Evolutionary conservation across 1,140 invertebrate genomes (phyloP).

Genomic region (Atta colombica): DNA sequence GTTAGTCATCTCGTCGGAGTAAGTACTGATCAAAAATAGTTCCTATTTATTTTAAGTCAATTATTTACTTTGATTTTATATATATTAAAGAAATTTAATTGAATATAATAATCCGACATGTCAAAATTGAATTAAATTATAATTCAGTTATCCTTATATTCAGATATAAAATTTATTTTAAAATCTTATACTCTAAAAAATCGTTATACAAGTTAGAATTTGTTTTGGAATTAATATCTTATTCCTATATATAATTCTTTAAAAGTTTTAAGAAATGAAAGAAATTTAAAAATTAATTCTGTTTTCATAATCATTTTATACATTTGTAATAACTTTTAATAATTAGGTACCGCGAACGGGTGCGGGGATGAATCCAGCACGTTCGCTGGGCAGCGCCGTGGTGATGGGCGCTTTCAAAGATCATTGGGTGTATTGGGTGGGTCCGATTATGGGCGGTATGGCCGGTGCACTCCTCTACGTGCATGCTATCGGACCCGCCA

Average conservation of each 20-base stretch:
- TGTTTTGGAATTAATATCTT: background rate
- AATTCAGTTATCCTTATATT: background rate
- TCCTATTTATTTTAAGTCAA: background rate
- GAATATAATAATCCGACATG: background rate
- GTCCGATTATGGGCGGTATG: slow-evolving; percentile 93
- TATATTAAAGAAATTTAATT: too few species aligned
- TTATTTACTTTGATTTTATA: background rate
- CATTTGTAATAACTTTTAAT: background rate
- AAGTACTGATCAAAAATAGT: slow-evolving; percentile 77
- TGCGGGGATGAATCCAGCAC: slow-evolving; percentile 96
- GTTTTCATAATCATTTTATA: background rate
- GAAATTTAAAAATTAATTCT: background rate
- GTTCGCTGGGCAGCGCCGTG: slow-evolving; percentile 94
- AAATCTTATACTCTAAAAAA: background rate
- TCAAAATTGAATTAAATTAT: background rate
- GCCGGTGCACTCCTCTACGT: slow-evolving; percentile 92
- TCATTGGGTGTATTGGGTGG: slow-evolving; percentile 97
- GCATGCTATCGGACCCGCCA: slow-evolving; percentile 89
- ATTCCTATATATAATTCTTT: background rate
- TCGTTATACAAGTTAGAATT: background rate
- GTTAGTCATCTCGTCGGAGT: slow-evolving; percentile 95
- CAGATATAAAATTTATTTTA: background rate
- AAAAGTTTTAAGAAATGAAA: background rate
- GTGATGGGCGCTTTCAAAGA: slow-evolving; percentile 91
- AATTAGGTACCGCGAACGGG: slow-evolving; percentile 92